Percentiles rank a stretch among this genome's conserved stretches.
These are phyloP conservation scores for Bubalus kerabau DNA, from an alignment of 2,113 vertebrate species.

Conservation along the genomic window DNA sequence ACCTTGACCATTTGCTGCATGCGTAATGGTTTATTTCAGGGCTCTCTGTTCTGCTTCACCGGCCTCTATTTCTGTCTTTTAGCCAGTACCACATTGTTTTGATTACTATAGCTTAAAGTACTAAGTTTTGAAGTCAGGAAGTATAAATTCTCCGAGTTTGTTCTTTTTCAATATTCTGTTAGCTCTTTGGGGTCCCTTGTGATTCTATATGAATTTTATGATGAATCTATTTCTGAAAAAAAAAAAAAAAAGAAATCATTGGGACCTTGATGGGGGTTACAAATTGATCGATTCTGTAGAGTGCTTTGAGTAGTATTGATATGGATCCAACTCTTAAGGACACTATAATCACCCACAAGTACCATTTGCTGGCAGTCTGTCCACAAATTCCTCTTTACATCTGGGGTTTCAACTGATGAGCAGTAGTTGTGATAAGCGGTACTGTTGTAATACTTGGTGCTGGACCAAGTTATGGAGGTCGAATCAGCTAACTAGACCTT, in stretches of 20 bases:
- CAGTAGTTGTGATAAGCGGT: not conserved
- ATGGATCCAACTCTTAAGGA: not conserved
- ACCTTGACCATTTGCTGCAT: not conserved
- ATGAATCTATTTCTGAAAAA: not conserved
- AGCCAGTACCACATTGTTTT: not conserved
- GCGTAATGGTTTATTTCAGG: not conserved
- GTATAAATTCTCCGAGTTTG: not conserved
- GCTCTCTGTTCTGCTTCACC: not conserved
- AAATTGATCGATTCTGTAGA: not conserved
- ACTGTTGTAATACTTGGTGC: not conserved
- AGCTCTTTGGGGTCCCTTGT: not conserved
- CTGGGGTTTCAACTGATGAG: not conserved
- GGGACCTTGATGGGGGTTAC: not conserved
- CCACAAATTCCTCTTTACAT: not conserved
- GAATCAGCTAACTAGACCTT: not conserved
- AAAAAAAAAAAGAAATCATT: not conserved
- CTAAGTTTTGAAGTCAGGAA: not conserved
- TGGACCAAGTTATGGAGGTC: not conserved
- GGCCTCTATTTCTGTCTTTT: not conserved
- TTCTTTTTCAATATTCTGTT: slow-evolving; percentile 4
- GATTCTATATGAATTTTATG: not conserved
- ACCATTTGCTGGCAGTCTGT: not conserved
- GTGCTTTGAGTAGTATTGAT: not conserved
- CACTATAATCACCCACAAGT: not conserved
- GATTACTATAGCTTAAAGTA: not conserved